Percentiles rank a stretch among this genome's conserved stretches.
Evolutionary conservation across 2,113 vertebrate species (phyloP).

Genomic region (Channa maculata): DNA sequence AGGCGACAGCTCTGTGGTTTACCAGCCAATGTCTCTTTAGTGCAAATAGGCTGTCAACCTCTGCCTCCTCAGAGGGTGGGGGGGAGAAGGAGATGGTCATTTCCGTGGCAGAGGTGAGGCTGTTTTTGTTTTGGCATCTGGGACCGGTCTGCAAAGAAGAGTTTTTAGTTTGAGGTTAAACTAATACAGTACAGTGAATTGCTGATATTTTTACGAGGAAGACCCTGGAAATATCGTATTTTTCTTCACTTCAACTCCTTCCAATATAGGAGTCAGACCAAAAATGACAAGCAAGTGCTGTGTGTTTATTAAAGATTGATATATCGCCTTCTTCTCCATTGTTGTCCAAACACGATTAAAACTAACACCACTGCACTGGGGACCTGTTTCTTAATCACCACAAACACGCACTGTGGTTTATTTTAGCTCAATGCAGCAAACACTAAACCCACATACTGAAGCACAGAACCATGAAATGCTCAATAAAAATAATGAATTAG

Average conservation of each 20-base stretch:
- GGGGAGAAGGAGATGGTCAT: constrained; percentile 72
- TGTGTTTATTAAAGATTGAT: no score
- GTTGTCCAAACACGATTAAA: no score
- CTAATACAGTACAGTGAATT: background rate
- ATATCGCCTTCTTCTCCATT: background rate
- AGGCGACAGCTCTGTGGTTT: constrained; percentile 57
- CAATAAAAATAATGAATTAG: no score
- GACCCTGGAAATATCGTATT: background rate
- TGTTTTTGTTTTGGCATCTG: constrained; percentile 84
- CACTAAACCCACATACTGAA: no score
- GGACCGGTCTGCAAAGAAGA: constrained; percentile 74
- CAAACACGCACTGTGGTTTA: no score
- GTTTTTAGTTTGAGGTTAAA: constrained; percentile 12
- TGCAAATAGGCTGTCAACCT: constrained; percentile 81
- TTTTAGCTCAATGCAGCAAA: no score
- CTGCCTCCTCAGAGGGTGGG: constrained; percentile 31
- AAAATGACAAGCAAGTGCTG: background rate
- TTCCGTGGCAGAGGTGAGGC: constrained; percentile 82
- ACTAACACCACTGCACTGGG: no score
- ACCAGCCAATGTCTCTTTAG: constrained; percentile 78
- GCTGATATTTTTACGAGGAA: background rate
- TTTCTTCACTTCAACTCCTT: background rate
- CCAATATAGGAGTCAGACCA: background rate
- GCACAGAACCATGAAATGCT: no score
- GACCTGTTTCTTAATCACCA: no score